Base-by-base conservation (phyloP, 2,797 vertebrate species). In the Pseudomugil tenellus region DNA sequence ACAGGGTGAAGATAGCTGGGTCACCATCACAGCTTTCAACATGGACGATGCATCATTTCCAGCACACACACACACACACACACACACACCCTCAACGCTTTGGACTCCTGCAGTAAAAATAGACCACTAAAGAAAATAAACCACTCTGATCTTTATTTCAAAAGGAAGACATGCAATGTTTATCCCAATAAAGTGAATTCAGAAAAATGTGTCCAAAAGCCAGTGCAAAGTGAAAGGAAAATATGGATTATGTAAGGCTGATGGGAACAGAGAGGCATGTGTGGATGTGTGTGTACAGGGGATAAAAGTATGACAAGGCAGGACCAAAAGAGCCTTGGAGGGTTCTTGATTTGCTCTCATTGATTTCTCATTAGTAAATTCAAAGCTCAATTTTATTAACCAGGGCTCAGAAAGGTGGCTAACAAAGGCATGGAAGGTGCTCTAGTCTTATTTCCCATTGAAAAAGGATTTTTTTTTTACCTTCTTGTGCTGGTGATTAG, bases 341-440 rank as follows among this genome's bases (percentile, higher is more conserved):
- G 85, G 67, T 23, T 80, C 70, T 70, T 65, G 66, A 78, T 60
- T 63, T 64, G 71, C 66, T 35, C 73, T 67, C 86, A 91, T 91
- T 85, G 88, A 92, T 92, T 92, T 84, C 83, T 89, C 85, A 90
- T 91, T 88, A 91, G 85, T 63, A 74, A 85, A 89, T 79, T 80
- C 82, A 87, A 83, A 78, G 79, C 81, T 87, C 58, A 58, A 86
- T 90, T 90, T 80, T 87, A 80, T 87, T 80, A 84, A 78, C 69
- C 58, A 0, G 0, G 65, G 72, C 56, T 11, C 58, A 76, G 73
- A 66, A 23, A 73, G 74, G 72, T 77, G 28, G 73, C 84, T 84
- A 89, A 87, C 71, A 28, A 80, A 83, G 76, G 78, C 77, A 60
- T 26, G 81, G 67, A 77, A 81, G 79, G 55, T 72, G 58, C 79